Evolutionary conservation across 2,888 invertebrate genomes (phyloP).

Genomic region (Candidula unifasciata): DNA sequence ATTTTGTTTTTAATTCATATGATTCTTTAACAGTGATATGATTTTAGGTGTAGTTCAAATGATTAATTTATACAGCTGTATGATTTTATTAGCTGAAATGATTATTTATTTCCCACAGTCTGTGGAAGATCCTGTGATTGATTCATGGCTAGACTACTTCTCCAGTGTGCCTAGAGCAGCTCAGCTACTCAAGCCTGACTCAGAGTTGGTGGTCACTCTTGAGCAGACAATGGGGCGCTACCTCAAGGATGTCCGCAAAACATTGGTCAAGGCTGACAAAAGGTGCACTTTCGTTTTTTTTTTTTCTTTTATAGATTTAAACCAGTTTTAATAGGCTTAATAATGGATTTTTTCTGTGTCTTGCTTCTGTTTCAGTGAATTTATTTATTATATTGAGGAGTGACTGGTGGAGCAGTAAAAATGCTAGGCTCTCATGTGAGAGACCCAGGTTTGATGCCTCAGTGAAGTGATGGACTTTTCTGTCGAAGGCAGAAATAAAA

Average conservation of each 20-base stretch:
- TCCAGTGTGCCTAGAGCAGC: conserved; percentile 87
- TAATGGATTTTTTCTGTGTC: not conserved
- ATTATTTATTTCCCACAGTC: conserved; percentile 9
- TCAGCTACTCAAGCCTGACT: conserved; percentile 82
- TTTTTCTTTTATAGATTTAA: not conserved
- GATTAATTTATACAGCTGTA: no score
- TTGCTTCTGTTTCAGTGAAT: not conserved
- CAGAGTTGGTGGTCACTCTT: conserved; percentile 73
- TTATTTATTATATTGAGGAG: not conserved
- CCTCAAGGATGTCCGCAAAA: conserved; percentile 86
- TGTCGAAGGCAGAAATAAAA: no score
- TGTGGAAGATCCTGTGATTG: conserved; percentile 44
- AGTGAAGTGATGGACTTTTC: no score
- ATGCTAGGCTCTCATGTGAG: no score
- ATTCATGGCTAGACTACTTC: conserved; percentile 87
- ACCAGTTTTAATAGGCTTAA: not conserved
- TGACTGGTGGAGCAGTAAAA: no score
- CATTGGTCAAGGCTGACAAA: conserved; percentile 75
- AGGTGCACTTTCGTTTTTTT: conserved; percentile 61
- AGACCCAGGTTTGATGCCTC: no score
- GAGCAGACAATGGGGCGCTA: conserved; percentile 81
- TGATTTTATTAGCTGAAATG: no score
- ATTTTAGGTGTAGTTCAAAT: no score
- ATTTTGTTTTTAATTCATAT: no score
- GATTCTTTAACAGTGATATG: no score